A percentile compares a stretch with the other conserved stretches of the same genome.
These are phyloP conservation scores for Drosophila bocqueti DNA, from an alignment of 1,140 invertebrate species.

Conservation along the genomic window DNA sequence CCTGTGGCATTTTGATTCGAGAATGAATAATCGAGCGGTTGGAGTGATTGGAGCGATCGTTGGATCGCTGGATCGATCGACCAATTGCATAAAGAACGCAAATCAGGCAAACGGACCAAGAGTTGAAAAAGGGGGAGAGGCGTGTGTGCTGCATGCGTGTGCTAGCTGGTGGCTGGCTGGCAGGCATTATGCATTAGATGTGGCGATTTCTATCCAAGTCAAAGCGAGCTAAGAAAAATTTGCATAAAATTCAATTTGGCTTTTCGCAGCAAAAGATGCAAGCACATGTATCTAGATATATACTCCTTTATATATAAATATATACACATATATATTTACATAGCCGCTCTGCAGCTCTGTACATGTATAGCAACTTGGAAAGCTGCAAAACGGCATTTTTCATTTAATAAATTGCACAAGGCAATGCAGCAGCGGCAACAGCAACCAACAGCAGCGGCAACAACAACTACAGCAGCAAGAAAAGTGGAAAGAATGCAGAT, in stretches of 20 bases:
- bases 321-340: neutral
- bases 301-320: neutral
- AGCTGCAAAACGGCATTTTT: slow-evolving; percentile 83
- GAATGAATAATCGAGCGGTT: slow-evolving; percentile 4
- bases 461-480: slow-evolving; percentile 45
- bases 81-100: slow-evolving; percentile 72
- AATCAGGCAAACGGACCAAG: slow-evolving; percentile 36
- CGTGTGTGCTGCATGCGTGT: slow-evolving; percentile 25
- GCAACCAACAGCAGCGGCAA: slow-evolving; percentile 4
- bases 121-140: slow-evolving; percentile 2
- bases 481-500: slow-evolving; percentile 64
- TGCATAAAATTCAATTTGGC: slow-evolving; percentile 82
- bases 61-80: slow-evolving; percentile 19
- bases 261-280: slow-evolving; percentile 65
- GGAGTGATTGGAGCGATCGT: slow-evolving; percentile 20
- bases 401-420: slow-evolving; percentile 83
- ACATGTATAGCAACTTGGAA: slow-evolving; percentile 75
- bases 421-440: slow-evolving; percentile 62
- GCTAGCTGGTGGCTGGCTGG: slow-evolving; percentile 30
- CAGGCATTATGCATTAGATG: slow-evolving; percentile 79
- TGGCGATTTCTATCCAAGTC: slow-evolving; percentile 72
- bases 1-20: slow-evolving; percentile 41
- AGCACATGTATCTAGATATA: slow-evolving; percentile 25
- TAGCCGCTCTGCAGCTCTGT: slow-evolving; percentile 21
- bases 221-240: slow-evolving; percentile 72